Conservation (phyloP, 1,140 invertebrate genomes). For the Ceratosolen fusciceps region DNA sequence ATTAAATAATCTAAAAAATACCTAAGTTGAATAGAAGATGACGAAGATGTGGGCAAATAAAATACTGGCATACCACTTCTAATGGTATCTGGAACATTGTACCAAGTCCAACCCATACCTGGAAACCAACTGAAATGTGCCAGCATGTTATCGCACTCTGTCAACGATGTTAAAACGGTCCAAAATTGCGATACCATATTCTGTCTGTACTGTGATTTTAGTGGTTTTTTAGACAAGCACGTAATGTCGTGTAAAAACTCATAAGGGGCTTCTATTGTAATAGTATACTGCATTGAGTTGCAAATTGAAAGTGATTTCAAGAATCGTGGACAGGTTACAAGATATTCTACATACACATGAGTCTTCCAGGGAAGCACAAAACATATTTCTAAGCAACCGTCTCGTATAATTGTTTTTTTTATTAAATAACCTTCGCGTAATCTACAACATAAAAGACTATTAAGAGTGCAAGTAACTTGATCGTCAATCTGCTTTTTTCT, state of each 20-base stretch:
- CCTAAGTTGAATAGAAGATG: constrained; percentile 70
- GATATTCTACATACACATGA: constrained; percentile 82
- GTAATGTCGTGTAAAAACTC: constrained; percentile 87
- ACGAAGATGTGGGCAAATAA: constrained; percentile 74
- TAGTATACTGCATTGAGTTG: constrained; percentile 73
- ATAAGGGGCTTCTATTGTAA: constrained; percentile 80
- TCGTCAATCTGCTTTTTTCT: constrained; percentile 80
- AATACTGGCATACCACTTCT: constrained; percentile 84
- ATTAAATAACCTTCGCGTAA: constrained; percentile 85
- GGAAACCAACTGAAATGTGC: constrained; percentile 83
- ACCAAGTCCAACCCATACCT: constrained; percentile 75
- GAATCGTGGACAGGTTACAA: constrained; percentile 76
- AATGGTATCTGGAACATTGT: constrained; percentile 81
- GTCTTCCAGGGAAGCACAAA: constrained; percentile 83
- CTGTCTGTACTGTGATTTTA: constrained; percentile 79
- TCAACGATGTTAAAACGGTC: constrained; percentile 76
- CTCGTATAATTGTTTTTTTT: constrained; percentile 74
- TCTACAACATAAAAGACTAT: constrained; percentile 81
- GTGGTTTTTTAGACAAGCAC: constrained; percentile 78
- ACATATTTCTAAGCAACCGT: constrained; percentile 77
- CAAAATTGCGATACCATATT: constrained; percentile 82
- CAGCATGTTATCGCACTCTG: constrained; percentile 79
- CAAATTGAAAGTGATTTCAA: constrained; percentile 65
- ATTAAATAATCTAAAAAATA: constrained; percentile 52
- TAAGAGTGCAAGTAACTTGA: constrained; percentile 77